These are phyloP conservation scores for Procavia capensis DNA, from an alignment of 2,113 vertebrate genomes.

Conservation along the genomic window DNA sequence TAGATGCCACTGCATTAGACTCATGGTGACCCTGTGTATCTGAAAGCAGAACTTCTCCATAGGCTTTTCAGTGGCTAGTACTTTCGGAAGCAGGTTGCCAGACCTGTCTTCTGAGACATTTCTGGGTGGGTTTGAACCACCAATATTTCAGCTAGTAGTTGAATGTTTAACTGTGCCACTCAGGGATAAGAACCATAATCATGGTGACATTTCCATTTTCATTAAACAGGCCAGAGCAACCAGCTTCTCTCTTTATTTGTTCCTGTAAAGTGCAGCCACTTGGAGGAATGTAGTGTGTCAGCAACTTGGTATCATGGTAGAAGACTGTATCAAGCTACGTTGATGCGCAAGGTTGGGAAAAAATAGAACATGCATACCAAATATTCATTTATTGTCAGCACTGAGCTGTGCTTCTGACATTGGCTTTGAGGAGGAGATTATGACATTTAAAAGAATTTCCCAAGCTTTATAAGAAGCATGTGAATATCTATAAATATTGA, in stretches of 20 bases:
- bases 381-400: constrained; percentile 41
- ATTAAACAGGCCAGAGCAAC: background rate
- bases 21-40: background rate
- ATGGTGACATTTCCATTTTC: background rate
- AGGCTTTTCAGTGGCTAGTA: background rate
- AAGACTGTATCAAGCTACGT: background rate
- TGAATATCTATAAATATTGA: constrained; percentile 83
- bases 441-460: constrained; percentile 81
- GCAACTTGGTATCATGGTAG: background rate
- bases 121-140: background rate
- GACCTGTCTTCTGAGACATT: background rate
- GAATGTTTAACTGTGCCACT: background rate
- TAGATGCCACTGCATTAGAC: background rate
- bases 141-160: background rate
- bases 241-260: background rate
- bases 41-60: background rate
- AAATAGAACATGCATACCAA: background rate
- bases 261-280: background rate
- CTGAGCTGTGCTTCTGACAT: constrained; percentile 42
- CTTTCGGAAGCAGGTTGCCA: background rate
- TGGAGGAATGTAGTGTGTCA: background rate
- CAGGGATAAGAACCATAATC: background rate
- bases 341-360: constrained; percentile 35
- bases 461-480: constrained; percentile 70
- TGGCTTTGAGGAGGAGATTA: constrained; percentile 78